These are phyloP conservation scores for Vulpes vulpes DNA, from an alignment of 2,113 vertebrate species.

Conservation along the genomic window DNA sequence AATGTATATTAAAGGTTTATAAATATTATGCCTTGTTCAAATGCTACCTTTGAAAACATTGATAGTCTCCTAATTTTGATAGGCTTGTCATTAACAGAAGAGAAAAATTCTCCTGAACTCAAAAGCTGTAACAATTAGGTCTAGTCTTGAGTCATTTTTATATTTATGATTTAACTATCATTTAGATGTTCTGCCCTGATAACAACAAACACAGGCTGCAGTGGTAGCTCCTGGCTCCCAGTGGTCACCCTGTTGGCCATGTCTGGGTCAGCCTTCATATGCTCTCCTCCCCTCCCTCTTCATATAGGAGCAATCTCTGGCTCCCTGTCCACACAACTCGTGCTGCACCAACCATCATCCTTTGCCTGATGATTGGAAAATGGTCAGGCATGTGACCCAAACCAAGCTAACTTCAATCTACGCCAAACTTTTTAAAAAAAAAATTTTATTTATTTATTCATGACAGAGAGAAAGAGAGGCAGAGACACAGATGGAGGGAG, in stretches of 20 bases:
- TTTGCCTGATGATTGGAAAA: neutral
- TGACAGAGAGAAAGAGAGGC: no score
- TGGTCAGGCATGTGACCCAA: neutral
- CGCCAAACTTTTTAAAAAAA: neutral
- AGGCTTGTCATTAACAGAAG: neutral
- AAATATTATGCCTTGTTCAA: neutral
- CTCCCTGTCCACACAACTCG: accelerated
- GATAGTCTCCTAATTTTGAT: neutral
- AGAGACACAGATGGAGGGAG: no score
- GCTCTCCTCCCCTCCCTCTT: accelerated
- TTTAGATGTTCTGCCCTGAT: neutral
- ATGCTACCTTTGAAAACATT: neutral
- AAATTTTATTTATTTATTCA: no score
- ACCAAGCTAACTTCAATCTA: neutral
- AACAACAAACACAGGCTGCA: accelerated
- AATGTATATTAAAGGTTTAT: neutral
- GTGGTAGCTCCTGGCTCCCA: neutral
- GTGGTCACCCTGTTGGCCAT: accelerated
- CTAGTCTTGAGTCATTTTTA: neutral
- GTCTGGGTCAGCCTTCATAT: neutral
- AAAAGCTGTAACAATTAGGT: neutral
- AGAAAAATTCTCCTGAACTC: neutral
- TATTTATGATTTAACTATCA: neutral
- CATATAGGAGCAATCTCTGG: no score
- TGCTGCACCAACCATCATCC: neutral